Evolutionary conservation across 92 coral and sea anemone species (phyloP).

Genomic region (Bergia sp.): DNA sequence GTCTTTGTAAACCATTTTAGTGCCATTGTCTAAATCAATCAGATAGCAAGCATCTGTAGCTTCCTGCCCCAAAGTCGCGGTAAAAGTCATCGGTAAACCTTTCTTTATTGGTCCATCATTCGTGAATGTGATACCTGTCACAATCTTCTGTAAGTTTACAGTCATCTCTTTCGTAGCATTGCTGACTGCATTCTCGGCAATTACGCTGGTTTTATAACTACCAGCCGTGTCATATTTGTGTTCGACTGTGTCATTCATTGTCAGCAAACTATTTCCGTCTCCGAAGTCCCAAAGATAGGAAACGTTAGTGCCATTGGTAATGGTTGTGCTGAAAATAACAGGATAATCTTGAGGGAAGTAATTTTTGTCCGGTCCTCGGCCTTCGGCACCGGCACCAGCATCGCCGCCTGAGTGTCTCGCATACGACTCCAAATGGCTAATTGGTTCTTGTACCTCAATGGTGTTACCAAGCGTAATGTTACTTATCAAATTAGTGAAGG

Average conservation of each 20-base stretch:
- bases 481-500: constrained; percentile 62
- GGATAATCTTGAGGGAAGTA: constrained; percentile 74
- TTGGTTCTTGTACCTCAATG: constrained; percentile 80
- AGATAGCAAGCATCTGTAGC: constrained; percentile 75
- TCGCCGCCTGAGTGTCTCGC: constrained; percentile 71
- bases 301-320: constrained; percentile 85
- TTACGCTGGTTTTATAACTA: constrained; percentile 37
- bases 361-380: constrained; percentile 60
- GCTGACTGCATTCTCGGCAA: constrained; percentile 68
- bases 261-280: constrained; percentile 50
- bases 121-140: constrained; percentile 47
- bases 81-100: constrained; percentile 54
- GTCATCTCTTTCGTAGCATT: background rate
- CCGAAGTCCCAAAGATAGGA: constrained; percentile 74
- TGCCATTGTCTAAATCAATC: constrained; percentile 60
- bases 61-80: constrained; percentile 44
- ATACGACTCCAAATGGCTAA: constrained; percentile 39
- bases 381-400: constrained; percentile 71
- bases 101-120: constrained; percentile 65
- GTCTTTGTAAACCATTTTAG: constrained; percentile 54
- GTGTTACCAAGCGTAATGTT: constrained; percentile 36
- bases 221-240: constrained; percentile 58
- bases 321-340: constrained; percentile 48
- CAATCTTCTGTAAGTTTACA: constrained; percentile 42
- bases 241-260: constrained; percentile 38